Evolutionary conservation across 2,888 invertebrate species (phyloP), one percentile per base, ranked within the genome.

Genomic region (Noctua janthe): DNA sequence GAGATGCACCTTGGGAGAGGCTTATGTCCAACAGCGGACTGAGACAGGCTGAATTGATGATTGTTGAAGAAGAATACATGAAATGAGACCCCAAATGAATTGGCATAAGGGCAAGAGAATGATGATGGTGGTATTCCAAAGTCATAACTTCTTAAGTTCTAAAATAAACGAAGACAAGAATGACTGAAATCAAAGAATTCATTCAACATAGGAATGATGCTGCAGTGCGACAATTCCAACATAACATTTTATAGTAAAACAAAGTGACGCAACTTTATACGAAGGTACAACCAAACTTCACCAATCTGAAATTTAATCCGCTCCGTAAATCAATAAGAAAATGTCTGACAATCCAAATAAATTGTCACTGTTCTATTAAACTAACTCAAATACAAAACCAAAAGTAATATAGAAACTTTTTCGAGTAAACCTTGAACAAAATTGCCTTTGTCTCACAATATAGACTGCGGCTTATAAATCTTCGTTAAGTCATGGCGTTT

Each of bases 371-470:
- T 81, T 74, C 81, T 71, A 88, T 86, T 89, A 81, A 79, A 82
- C 76, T 76, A 76, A 81, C 73, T 83, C 71, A 78, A 86, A 86
- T 64, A 73, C 67, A 67, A 76, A 76, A 69, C 79, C 47, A 82
- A 84, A 87, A 86, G 82, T 87, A 83, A 87, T 85, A 79, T 78
- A 76, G 70, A 76, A 89, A 90, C 74, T 87, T 90, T 86, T 89
- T 78, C 76, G 76, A 66, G 73, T 56, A 49, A 86, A 72, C 89
- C 90, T 90, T 89, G 89, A 71, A 71, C 88, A 79, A 81, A 90
- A 90, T 90, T 89, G 83, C 77, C 77, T 89, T 86, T 86, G 88
- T 89, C 89, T 87, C 51, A 90, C 83, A 74, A 84, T 84, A 86
- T 82, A 85, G 69, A 83, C 79, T 78, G 80, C 51, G 71, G 77